A percentile compares a stretch with the other conserved stretches of the same genome.
These are phyloP conservation scores for Papilio polyxenes DNA, from an alignment of 1,140 invertebrate genomes.

Conservation along the genomic window DNA sequence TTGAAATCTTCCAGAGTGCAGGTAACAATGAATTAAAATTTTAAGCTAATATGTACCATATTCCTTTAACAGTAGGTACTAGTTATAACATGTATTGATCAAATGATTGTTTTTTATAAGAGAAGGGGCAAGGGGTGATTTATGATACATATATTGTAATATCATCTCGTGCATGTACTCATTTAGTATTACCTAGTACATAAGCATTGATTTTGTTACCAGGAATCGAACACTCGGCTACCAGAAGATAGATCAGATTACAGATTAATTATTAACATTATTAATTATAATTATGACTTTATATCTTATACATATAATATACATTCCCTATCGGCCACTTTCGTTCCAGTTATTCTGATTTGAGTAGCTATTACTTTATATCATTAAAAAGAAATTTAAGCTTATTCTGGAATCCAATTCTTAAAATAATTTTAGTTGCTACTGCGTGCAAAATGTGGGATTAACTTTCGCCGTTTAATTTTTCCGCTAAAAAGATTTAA, in stretches of 20 bases:
- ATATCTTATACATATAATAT: too few relatives aligned
- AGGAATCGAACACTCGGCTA: not conserved
- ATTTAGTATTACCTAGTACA: not conserved
- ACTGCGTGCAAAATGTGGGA: not conserved
- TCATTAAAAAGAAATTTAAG: too few relatives aligned
- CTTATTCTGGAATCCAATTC: too few relatives aligned
- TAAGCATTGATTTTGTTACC: not conserved
- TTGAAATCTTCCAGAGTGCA: conserved; percentile 82
- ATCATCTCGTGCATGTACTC: not conserved
- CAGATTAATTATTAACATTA: not conserved
- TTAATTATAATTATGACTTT: too few relatives aligned
- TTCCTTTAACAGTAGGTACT: not conserved
- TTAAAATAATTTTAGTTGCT: not conserved
- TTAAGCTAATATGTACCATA: not conserved
- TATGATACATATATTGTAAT: too few relatives aligned
- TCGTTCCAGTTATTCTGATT: not conserved
- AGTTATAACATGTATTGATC: not conserved
- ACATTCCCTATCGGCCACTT: not conserved
- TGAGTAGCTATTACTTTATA: not conserved
- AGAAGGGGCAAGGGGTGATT: too few relatives aligned
- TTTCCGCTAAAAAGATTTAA: not conserved
- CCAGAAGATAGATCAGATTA: not conserved
- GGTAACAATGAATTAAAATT: conserved; percentile 51
- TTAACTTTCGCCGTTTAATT: not conserved
- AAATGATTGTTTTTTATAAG: too few relatives aligned